Conservation (phyloP, 2,113 vertebrate species). For the Eptesicus fuscus region DNA sequence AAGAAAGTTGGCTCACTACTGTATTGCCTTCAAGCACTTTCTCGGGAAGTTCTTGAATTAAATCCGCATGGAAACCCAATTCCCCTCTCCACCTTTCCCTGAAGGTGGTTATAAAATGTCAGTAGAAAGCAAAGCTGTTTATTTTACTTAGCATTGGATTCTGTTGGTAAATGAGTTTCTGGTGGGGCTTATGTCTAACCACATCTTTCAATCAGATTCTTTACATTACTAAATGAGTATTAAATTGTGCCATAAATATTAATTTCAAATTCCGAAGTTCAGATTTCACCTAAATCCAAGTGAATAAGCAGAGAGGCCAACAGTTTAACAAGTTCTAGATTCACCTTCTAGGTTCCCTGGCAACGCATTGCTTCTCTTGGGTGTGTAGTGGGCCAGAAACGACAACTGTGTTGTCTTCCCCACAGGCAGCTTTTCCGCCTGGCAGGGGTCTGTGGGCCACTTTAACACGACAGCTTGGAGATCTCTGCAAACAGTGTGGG, state of each 20-base stretch:
- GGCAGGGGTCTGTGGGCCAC: background rate
- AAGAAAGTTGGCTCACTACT: conserved; percentile 82
- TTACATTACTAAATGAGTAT: conserved; percentile 77
- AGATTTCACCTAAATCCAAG: conserved; percentile 60
- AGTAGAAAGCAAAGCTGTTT: conserved; percentile 82
- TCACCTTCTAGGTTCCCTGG: background rate
- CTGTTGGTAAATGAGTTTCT: conserved; percentile 82
- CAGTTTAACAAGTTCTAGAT: conserved; percentile 53
- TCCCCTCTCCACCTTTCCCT: conserved; percentile 78
- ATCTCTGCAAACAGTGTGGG: background rate
- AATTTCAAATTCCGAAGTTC: conserved; percentile 75
- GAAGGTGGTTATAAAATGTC: conserved; percentile 82
- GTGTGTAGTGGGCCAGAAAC: background rate
- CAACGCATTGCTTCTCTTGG: background rate
- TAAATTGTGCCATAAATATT: conserved; percentile 78
- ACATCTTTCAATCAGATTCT: conserved; percentile 76
- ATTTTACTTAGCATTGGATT: conserved; percentile 83
- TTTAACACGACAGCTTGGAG: background rate
- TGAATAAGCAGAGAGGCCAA: conserved; percentile 31
- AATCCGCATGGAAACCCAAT: conserved; percentile 82
- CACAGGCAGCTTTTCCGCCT: background rate
- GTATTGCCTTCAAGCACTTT: conserved; percentile 78
- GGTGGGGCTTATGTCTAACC: conserved; percentile 70
- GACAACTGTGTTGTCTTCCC: background rate
- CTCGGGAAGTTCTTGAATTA: conserved; percentile 82